phyloP scores from a whole-genome alignment of 2,888 invertebrate species.

The Blomia tropicalis region DNA sequence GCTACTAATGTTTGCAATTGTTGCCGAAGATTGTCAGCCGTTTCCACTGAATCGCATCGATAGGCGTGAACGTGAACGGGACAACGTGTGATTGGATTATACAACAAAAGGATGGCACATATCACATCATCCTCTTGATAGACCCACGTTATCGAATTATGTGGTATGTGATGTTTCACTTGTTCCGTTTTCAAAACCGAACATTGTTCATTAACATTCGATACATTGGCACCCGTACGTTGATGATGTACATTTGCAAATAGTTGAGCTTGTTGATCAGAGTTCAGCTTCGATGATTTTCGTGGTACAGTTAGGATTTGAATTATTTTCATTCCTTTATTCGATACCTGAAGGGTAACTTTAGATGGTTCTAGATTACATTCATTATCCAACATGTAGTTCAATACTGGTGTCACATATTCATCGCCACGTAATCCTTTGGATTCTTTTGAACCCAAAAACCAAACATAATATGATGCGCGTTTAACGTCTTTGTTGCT shows the following conservation, averaged over 20 bases:
- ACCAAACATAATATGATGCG: constrained; percentile 42
- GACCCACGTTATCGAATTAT: constrained; percentile 78
- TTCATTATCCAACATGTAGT: constrained; percentile 65
- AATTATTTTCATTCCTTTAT: constrained; percentile 82
- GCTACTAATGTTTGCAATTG: constrained; percentile 66
- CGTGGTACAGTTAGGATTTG: constrained; percentile 54
- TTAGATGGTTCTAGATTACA: constrained; percentile 71
- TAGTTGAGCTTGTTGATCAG: constrained; percentile 3
- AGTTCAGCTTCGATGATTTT: constrained; percentile 6
- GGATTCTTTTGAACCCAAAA: constrained; percentile 87
- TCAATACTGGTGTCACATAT: constrained; percentile 64
- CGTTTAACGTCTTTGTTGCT: constrained; percentile 33
- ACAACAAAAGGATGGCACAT: constrained; percentile 74
- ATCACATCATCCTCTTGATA: constrained; percentile 81
- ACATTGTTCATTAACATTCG: no score
- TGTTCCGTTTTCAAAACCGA: constrained; percentile 31
- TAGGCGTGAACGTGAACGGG: constrained; percentile 90
- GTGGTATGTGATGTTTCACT: constrained; percentile 83
- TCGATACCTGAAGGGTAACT: constrained; percentile 64
- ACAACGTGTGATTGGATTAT: constrained; percentile 82
- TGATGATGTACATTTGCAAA: not conserved
- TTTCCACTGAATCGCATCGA: constrained; percentile 72
- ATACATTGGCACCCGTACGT: not conserved
- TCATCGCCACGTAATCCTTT: constrained; percentile 68
- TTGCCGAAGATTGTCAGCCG: constrained; percentile 66